Percentiles rank a stretch among this genome's conserved stretches.
These are phyloP conservation scores for Andrena dorsata DNA, from an alignment of 2,888 invertebrate species.

Conservation along the genomic window DNA sequence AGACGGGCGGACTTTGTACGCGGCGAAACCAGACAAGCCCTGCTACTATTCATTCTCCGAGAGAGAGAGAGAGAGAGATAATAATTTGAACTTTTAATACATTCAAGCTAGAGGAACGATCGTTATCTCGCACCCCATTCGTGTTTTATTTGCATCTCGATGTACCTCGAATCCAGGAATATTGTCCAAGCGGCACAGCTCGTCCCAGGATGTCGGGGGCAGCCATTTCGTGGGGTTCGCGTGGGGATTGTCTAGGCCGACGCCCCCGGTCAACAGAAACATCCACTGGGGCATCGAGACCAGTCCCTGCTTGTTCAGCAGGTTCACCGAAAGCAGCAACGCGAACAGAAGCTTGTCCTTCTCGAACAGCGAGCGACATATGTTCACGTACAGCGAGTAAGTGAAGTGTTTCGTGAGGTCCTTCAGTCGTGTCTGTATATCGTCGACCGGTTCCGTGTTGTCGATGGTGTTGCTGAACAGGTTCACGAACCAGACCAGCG, in stretches of 20 bases:
- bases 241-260: conserved; percentile 92
- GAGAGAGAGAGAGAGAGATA: no score
- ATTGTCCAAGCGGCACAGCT: conserved; percentile 89
- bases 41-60: no score
- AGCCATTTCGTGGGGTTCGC: conserved; percentile 91
- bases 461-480: conserved; percentile 95
- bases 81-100: no score
- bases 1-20: not conserved
- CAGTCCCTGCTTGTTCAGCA: conserved; percentile 88
- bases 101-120: no score
- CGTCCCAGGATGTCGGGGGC: conserved; percentile 91
- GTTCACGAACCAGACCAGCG: conserved; percentile 96
- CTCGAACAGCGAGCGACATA: conserved; percentile 97
- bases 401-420: conserved; percentile 94
- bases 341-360: conserved; percentile 97
- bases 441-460: conserved; percentile 93
- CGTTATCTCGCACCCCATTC: no score
- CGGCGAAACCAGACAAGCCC: not conserved
- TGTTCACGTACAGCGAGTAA: conserved; percentile 95
- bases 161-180: conserved; percentile 85
- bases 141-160: not conserved
- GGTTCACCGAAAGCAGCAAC: conserved; percentile 90
- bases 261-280: conserved; percentile 95
- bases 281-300: conserved; percentile 91
- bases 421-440: conserved; percentile 90